Percentiles rank a stretch among this genome's conserved stretches.
Evolutionary conservation across 2,113 vertebrate genomes (phyloP).

Genomic region (Potamarius usumacintae): DNA sequence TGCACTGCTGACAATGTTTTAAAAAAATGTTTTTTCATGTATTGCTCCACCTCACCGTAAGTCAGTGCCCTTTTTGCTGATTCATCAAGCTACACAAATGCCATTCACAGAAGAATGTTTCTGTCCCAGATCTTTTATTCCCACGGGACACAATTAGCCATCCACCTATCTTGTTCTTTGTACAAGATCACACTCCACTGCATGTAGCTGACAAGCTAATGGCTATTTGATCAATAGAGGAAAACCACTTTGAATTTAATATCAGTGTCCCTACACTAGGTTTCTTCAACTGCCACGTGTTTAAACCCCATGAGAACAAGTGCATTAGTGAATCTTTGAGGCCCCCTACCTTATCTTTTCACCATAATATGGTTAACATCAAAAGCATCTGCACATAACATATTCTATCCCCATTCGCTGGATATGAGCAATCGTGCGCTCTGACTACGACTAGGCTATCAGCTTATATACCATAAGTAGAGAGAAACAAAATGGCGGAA

Average conservation of each 20-base stretch:
- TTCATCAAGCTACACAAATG: conserved; percentile 33
- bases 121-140: conserved; percentile 36
- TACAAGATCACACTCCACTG: conserved; percentile 32
- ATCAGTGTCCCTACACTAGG: neutral
- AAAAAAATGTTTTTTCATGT: conserved; percentile 11
- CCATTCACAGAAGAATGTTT: conserved; percentile 24
- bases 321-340: neutral
- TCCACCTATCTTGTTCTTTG: conserved; percentile 39
- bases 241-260: conserved; percentile 10
- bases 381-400: neutral
- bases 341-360: neutral
- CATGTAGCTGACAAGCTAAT: conserved; percentile 3
- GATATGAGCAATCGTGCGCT: no score
- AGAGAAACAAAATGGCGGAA: no score
- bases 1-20: neutral
- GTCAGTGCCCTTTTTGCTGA: conserved; percentile 27
- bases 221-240: neutral
- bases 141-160: conserved; percentile 48
- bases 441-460: no score
- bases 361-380: neutral
- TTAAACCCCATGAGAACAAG: neutral
- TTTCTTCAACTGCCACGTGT: neutral
- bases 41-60: conserved; percentile 8
- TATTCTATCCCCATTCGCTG: no score
- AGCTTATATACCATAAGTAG: no score